These are phyloP conservation scores for Alligator sinensis DNA, from an alignment of 2,113 vertebrate species.

Conservation along the genomic window DNA sequence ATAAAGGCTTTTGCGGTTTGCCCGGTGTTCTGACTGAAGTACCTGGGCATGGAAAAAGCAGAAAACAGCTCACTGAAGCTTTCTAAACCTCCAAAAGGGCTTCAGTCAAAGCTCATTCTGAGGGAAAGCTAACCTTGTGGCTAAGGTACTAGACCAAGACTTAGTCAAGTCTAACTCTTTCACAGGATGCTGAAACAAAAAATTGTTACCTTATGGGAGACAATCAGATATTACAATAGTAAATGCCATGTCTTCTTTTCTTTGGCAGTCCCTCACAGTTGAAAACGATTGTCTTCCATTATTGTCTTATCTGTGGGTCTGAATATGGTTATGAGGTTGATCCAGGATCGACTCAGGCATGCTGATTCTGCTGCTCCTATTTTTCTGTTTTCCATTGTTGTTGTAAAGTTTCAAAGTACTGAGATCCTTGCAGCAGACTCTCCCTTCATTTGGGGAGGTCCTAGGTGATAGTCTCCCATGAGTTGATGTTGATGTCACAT, in stretches of 20 bases:
- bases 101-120: conserved; percentile 29
- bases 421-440: too few species aligned
- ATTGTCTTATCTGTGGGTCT: too few species aligned
- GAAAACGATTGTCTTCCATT: too few species aligned
- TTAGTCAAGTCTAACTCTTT: conserved; percentile 40
- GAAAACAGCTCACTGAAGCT: fast-evolving
- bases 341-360: too few species aligned
- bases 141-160: conserved; percentile 44
- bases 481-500: too few species aligned
- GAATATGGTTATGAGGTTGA: too few species aligned
- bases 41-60: background rate
- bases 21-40: background rate
- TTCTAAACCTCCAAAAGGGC: background rate
- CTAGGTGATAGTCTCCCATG: too few species aligned
- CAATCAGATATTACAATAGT: conserved; percentile 34
- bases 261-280: too few species aligned
- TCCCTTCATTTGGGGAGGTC: too few species aligned
- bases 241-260: background rate
- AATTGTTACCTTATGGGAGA: conserved; percentile 26
- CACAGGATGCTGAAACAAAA: background rate
- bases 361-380: too few species aligned
- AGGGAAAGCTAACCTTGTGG: conserved; percentile 38
- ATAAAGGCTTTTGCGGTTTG: background rate
- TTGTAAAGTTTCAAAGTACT: too few species aligned
- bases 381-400: too few species aligned